phyloP scores from a whole-genome alignment of 2,888 invertebrate genomes.

The Sisyra terminalis region DNA sequence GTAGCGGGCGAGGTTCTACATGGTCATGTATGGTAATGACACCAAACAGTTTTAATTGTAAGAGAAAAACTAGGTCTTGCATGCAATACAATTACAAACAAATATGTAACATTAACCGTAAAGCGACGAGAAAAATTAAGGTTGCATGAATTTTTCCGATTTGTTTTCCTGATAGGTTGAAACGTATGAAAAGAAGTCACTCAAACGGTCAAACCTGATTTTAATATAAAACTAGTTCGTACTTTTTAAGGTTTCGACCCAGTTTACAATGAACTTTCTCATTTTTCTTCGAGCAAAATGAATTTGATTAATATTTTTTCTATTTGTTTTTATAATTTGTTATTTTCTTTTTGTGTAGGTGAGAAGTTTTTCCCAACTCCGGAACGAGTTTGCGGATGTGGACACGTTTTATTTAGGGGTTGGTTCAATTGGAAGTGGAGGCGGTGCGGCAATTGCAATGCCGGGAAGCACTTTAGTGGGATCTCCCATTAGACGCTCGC shows the following conservation, averaged over 20 bases:
- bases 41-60: too few relatives aligned
- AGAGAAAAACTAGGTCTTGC: conserved; percentile 5
- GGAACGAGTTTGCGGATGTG: conserved; percentile 82
- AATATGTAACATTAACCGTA: too few relatives aligned
- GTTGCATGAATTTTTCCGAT: too few relatives aligned
- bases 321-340: neutral
- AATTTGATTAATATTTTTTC: neutral
- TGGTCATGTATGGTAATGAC: too few relatives aligned
- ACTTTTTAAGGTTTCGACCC: too few relatives aligned
- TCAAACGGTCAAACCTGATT: too few relatives aligned
- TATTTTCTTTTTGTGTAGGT: conserved; percentile 35
- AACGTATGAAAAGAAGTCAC: too few relatives aligned
- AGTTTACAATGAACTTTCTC: too few relatives aligned
- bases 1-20: too few relatives aligned
- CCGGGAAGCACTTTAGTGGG: conserved; percentile 17
- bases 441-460: conserved; percentile 25
- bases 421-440: conserved; percentile 30
- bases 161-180: too few relatives aligned
- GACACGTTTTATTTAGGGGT: conserved; percentile 76
- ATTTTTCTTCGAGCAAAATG: neutral
- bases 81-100: neutral
- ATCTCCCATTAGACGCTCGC: conserved; percentile 47
- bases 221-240: too few relatives aligned
- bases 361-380: conserved; percentile 80
- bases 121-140: too few relatives aligned